Evolutionary conservation across 2,113 vertebrate species (phyloP).

Genomic region (zebrafish (Danio rerio)): DNA sequence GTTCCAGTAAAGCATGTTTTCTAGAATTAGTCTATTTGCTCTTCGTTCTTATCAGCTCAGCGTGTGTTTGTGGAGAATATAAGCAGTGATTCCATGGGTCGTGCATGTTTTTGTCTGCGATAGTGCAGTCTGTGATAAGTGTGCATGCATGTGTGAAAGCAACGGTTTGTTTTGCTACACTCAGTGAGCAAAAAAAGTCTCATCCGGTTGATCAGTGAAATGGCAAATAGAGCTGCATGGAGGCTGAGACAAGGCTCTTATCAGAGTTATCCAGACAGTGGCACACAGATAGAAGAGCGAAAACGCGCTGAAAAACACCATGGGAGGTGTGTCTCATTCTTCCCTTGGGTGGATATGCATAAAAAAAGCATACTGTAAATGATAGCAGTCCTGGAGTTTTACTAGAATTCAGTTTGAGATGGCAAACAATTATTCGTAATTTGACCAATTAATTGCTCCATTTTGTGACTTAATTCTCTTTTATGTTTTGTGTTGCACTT

Average conservation of each 20-base stretch:
- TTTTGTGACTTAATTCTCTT: background rate
- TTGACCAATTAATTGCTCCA: background rate
- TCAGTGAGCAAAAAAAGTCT: constrained; percentile 37
- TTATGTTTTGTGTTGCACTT: background rate
- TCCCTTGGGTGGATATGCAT: background rate
- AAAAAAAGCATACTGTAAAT: background rate
- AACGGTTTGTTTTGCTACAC: constrained; percentile 36
- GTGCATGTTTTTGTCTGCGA: constrained; percentile 28
- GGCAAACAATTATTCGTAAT: background rate
- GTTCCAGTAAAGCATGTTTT: constrained; percentile 35
- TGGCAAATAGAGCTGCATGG: constrained; percentile 37
- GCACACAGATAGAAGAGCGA: constrained; percentile 21
- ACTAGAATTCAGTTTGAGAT: background rate
- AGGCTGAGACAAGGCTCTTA: constrained; percentile 42
- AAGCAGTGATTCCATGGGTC: constrained; percentile 15
- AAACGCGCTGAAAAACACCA: constrained; percentile 42
- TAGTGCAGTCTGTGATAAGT: constrained; percentile 18
- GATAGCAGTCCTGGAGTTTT: background rate
- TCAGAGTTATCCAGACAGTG: constrained; percentile 42
- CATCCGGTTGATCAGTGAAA: constrained; percentile 47
- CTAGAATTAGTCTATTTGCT: constrained; percentile 34
- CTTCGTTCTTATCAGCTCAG: constrained; percentile 16
- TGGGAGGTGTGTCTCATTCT: background rate
- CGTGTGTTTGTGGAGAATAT: constrained; percentile 7
- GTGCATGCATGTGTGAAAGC: background rate